A percentile compares a stretch with the other conserved stretches of the same genome.
Conservation (phyloP, 2,888 invertebrate genomes). For the Carpatolechia fugitivella region DNA sequence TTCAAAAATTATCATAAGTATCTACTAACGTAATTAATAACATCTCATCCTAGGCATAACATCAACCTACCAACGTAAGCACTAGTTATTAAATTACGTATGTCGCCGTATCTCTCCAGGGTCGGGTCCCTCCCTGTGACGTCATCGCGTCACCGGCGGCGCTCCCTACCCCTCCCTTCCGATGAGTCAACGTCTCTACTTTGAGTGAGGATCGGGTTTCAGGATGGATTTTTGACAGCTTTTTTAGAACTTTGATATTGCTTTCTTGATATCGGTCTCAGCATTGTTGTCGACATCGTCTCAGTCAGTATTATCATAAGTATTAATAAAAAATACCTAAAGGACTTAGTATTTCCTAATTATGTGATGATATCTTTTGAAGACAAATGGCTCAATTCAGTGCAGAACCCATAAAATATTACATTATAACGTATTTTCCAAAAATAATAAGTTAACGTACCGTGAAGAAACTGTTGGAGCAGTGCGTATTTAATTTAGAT, state of each 20-base stretch:
- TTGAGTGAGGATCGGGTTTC: background rate
- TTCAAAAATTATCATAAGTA: background rate
- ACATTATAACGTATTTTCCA: no score
- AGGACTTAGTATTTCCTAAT: no score
- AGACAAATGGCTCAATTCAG: no score
- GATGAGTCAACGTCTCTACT: slow-evolving; percentile 11
- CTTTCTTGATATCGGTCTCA: no score
- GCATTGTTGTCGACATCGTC: no score
- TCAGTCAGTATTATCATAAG: no score
- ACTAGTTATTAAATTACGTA: background rate
- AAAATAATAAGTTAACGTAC: no score
- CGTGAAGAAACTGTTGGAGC: no score
- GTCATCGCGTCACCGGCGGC: slow-evolving; percentile 3
- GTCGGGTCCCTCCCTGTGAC: slow-evolving; percentile 11
- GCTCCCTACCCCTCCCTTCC: slow-evolving; percentile 9
- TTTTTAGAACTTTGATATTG: background rate
- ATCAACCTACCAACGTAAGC: background rate
- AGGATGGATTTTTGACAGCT: background rate
- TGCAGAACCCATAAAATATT: no score
- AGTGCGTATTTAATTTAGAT: no score
- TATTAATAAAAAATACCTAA: no score
- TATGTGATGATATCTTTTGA: no score
- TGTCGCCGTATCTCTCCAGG: background rate
- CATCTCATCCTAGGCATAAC: background rate
- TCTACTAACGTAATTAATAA: background rate